phyloP scores from a whole-genome alignment of 37 sponge, comb jelly and placozoan genomes.

The Bolinopsis microptera region DNA sequence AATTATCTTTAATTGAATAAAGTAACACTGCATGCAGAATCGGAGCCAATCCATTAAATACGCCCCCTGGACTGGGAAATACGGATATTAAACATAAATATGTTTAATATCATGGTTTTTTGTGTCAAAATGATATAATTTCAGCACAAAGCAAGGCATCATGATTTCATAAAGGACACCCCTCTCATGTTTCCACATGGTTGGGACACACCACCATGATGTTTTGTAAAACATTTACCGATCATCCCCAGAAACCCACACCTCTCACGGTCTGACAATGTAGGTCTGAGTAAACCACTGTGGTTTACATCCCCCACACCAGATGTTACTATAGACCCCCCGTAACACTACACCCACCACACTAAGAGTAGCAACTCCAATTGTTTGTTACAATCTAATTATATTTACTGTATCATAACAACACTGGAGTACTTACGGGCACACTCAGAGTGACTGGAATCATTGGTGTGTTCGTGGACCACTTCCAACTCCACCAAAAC shows the following conservation, averaged over 20 bases:
- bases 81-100: neutral
- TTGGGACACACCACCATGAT: no score
- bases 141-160: neutral
- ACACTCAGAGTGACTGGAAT: neutral
- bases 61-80: neutral
- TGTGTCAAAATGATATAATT: neutral
- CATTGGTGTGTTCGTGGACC: neutral
- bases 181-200: neutral
- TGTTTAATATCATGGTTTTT: neutral
- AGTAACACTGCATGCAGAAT: neutral
- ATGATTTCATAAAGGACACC: neutral
- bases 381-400: no score
- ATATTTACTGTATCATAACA: no score
- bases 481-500: neutral
- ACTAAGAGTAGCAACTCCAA: no score
- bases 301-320: neutral
- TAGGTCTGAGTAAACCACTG: neutral
- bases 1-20: neutral
- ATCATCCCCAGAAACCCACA: neutral
- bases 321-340: neutral
- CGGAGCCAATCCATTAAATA: neutral
- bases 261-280: neutral
- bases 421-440: neutral
- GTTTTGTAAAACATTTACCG: no score
- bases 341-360: neutral